phyloP scores from a whole-genome alignment of 2,797 vertebrate genomes.

The Acanthurus leucopareius region DNA sequence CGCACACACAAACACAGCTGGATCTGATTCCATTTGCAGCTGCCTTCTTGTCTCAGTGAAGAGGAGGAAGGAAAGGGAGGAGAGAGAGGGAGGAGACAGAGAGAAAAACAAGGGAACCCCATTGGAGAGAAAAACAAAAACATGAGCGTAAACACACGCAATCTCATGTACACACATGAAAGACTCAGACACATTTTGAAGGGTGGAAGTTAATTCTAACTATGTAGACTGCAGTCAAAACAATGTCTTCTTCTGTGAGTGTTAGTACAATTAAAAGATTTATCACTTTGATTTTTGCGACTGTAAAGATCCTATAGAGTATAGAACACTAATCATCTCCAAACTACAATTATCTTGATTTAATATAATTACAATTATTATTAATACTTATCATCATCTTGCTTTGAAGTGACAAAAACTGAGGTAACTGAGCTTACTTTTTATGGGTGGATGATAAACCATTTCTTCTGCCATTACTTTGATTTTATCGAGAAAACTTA shows the following conservation, averaged over 20 bases:
- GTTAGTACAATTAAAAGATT: slow-evolving; percentile 7
- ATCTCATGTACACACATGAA: slow-evolving; percentile 9
- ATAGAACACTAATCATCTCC: neutral
- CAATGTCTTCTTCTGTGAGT: neutral
- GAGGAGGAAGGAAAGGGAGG: slow-evolving; percentile 28
- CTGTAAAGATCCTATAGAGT: neutral
- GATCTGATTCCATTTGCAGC: slow-evolving; percentile 67
- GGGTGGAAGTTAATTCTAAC: slow-evolving; percentile 12
- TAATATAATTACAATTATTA: neutral
- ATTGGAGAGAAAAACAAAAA: slow-evolving; percentile 65
- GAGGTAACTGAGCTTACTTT: neutral
- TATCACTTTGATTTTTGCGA: neutral
- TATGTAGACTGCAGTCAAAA: neutral
- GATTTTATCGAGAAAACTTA: neutral
- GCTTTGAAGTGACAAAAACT: neutral
- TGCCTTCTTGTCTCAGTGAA: slow-evolving; percentile 49
- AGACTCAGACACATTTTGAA: neutral
- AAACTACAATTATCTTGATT: neutral
- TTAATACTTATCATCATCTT: no score
- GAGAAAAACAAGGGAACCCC: slow-evolving; percentile 41
- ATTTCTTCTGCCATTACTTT: neutral
- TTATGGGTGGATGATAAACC: neutral
- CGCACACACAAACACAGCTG: slow-evolving; percentile 62
- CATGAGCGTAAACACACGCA: slow-evolving; percentile 25
- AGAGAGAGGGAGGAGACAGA: slow-evolving; percentile 24